Base-by-base conservation (phyloP, 2,888 invertebrate species). In the Agrochola lychnidis region DNA sequence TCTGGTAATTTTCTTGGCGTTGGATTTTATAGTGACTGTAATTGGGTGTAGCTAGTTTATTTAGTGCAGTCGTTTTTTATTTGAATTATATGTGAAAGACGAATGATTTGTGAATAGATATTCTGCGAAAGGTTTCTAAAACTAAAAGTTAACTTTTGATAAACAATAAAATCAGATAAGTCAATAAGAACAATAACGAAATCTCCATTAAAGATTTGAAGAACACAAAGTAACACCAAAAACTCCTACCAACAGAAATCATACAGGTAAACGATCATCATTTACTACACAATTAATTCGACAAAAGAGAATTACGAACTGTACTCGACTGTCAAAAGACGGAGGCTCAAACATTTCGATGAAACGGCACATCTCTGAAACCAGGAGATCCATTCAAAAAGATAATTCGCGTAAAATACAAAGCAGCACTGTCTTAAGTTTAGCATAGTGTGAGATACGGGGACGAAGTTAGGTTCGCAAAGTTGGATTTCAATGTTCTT, bases 331-430 rank as follows among this genome's bases (percentile, higher is more conserved):
- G 76, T 48, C 70, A 85, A 82, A 82, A 82, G 81, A 78, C 53
- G n/a, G 25, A 63, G 75, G 70, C 79, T 82, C 73, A 84, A 83
- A 79, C 70, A 73, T 70, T 73, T 79, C 62, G 67, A 87, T 78
- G 81, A 86, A 76, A 82, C 25, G 51, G 76, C 73, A 77, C 75
- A 83, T 82, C 72, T 80, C 82, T 67, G 73, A 81, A 85, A 86
- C 81, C 85, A 83, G 63, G 73, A 81, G 83, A 86, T 85, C 83
- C 79, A 82, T 88, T 90, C 85, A 84, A 80, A 86, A 86, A 89
- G 89, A 89, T 90, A 90, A 88, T 90, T 82, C 85, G 71, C 79
- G 85, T 78, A 83, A 85, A 89, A 88, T 85, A 88, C 87, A 85
- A 88, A 81, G 85, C 88, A 63, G 75, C 36, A 64, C 77, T 73